Evolutionary conservation across 2,888 invertebrate species (phyloP), one percentile per base, ranked within the genome.

Genomic region (Tachystola acroxantha): DNA sequence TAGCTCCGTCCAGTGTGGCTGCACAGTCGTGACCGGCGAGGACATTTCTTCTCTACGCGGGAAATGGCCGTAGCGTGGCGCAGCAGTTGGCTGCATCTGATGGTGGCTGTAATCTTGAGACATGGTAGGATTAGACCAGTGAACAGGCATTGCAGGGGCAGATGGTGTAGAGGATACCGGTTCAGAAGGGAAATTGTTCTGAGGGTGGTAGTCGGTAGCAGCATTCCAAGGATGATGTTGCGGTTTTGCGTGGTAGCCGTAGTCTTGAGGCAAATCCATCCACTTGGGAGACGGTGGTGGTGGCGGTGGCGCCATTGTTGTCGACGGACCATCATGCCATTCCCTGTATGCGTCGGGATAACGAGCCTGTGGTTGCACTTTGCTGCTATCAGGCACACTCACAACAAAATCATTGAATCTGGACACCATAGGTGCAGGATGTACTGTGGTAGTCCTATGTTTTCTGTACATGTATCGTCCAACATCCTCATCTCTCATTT

Each of bases 401-500:
- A 20, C 11, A 29, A 11, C 7, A 37, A 26, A 27, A 33, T 24
- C 11, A 35, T 19, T 5, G 10, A 10, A 25, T 31, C 20, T 16
- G 22, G 41, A 16, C 28, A 33, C 7, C 22, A 36, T 16, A 9
- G 32, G 24, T 13, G 36, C 16, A n/a, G 34, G 42, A n/a, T 33
- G 43, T 13, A 43, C 46, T 10, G 47, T 36, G 10, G 58, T 46
- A 16, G 44, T 42, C 11, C 49, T 48, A 3, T 48, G 46, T 36
- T 42, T 49, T 34, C 43, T 52, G 41, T 56, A 42, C 49, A 65
- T 52, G 35, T 72, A 72, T 14, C 52, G 54, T 27, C 58, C 57
- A 9, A 68, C 42, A 36, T 62, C 55, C 45, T 71, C 71, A 27
- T 67, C 60, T 46, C 64, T 60, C 34, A 53, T 45, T 42, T 72